Conservation (phyloP, 2,113 vertebrate species). For the Cottus gobio region DNA sequence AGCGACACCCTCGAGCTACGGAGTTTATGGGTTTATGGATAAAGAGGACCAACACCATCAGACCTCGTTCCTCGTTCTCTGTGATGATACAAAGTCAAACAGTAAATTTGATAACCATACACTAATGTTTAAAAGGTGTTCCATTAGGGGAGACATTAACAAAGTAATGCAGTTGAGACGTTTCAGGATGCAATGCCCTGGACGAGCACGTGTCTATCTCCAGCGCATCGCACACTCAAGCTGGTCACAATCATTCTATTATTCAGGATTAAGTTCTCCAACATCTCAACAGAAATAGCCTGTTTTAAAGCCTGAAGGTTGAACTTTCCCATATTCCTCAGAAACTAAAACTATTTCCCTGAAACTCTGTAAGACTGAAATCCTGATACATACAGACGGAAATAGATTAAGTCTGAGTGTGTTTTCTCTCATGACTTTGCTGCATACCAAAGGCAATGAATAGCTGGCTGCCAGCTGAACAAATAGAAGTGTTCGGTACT, state of each 20-base stretch:
- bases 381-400: slow-evolving; percentile 18
- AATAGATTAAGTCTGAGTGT: background rate
- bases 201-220: background rate
- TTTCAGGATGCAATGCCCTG: background rate
- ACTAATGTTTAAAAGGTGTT: background rate
- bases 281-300: no score
- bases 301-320: slow-evolving; percentile 5
- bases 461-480: slow-evolving; percentile 23
- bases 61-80: background rate
- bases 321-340: slow-evolving; percentile 10
- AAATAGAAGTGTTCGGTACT: slow-evolving; percentile 34
- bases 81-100: background rate
- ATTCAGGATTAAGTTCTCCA: background rate
- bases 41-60: background rate
- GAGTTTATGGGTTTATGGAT: background rate
- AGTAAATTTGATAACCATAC: background rate
- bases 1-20: background rate
- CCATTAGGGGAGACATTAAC: background rate
- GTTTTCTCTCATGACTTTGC: slow-evolving; percentile 26
- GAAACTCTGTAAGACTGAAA: slow-evolving; percentile 11
- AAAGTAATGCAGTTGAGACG: background rate
- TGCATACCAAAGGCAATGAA: slow-evolving; percentile 17
- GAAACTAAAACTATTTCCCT: slow-evolving; percentile 6
- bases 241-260: background rate
- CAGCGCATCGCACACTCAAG: background rate